These are phyloP conservation scores for Campoletis sonorensis DNA, from an alignment of 1,140 invertebrate genomes.

Conservation along the genomic window DNA sequence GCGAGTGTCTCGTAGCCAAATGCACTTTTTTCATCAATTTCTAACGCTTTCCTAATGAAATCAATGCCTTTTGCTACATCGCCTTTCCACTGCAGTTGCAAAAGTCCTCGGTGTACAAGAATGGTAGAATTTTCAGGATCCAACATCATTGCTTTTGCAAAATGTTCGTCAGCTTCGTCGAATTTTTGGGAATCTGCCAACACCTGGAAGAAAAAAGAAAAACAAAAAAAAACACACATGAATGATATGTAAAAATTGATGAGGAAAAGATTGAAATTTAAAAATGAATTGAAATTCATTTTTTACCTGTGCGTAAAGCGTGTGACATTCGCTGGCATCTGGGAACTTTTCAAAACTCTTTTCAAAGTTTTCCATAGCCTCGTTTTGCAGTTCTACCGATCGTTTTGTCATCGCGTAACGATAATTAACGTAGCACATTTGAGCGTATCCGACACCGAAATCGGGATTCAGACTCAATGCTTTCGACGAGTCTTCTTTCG, in stretches of 20 bases:
- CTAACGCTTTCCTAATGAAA: conserved; percentile 88
- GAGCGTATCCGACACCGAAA: conserved; percentile 90
- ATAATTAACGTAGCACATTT: conserved; percentile 92
- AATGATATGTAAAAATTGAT: conserved; percentile 38
- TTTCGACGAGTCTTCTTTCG: conserved; percentile 88
- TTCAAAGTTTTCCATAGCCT: conserved; percentile 85
- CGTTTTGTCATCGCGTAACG: conserved; percentile 79
- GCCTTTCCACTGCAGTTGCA: conserved; percentile 89
- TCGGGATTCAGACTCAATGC: conserved; percentile 88
- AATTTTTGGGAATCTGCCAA: conserved; percentile 89
- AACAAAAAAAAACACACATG: too few relatives aligned
- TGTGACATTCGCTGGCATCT: conserved; percentile 89
- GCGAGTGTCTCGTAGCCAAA: conserved; percentile 96
- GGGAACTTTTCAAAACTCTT: conserved; percentile 87
- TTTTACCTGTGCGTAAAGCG: conserved; percentile 87
- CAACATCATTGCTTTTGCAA: conserved; percentile 87
- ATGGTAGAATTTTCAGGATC: conserved; percentile 92
- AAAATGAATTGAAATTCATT: conserved; percentile 49
- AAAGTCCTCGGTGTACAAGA: conserved; percentile 91
- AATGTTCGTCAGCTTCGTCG: conserved; percentile 88
- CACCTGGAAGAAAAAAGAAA: conserved; percentile 72
- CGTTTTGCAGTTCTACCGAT: conserved; percentile 78
- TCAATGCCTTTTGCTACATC: conserved; percentile 88
- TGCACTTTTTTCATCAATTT: conserved; percentile 93
- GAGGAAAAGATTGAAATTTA: conserved; percentile 41